Conservation (phyloP, 2,797 vertebrate genomes). For the Esox lucius region DNA sequence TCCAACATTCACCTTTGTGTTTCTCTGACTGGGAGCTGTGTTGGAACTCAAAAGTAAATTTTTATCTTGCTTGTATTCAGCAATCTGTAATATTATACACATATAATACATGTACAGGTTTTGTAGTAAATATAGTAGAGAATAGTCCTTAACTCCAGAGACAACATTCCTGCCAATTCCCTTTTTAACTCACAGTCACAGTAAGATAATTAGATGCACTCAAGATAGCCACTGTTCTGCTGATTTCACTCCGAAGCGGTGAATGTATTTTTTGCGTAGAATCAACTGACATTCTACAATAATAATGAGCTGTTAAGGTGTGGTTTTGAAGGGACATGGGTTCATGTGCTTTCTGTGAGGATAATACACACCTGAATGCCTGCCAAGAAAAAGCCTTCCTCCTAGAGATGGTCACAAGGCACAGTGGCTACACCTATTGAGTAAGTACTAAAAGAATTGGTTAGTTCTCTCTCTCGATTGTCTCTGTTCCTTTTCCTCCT, state of each 20-base stretch:
- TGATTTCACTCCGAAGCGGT: background rate
- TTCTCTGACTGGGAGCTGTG: background rate
- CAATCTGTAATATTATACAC: background rate
- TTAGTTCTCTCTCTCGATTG: constrained; percentile 26
- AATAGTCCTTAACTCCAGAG: background rate
- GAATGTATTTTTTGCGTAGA: background rate
- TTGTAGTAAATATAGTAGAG: background rate
- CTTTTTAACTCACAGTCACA: too few species aligned
- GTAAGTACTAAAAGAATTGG: constrained; percentile 46
- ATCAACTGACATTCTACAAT: background rate
- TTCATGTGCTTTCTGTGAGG: background rate
- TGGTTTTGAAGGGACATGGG: background rate
- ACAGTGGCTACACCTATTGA: constrained; percentile 42
- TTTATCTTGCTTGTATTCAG: background rate
- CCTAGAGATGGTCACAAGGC: constrained; percentile 42
- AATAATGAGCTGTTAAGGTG: background rate
- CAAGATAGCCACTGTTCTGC: too few species aligned
- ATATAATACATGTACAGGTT: background rate
- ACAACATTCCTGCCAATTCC: too few species aligned
- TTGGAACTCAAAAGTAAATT: background rate
- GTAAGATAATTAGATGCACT: too few species aligned
- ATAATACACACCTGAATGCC: background rate
- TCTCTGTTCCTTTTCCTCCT: background rate
- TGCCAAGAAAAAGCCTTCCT: background rate
- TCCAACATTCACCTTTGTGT: constrained; percentile 9